Evolutionary conservation across 2,113 vertebrate species (phyloP).

Genomic region (Cyprinodon variegatus): DNA sequence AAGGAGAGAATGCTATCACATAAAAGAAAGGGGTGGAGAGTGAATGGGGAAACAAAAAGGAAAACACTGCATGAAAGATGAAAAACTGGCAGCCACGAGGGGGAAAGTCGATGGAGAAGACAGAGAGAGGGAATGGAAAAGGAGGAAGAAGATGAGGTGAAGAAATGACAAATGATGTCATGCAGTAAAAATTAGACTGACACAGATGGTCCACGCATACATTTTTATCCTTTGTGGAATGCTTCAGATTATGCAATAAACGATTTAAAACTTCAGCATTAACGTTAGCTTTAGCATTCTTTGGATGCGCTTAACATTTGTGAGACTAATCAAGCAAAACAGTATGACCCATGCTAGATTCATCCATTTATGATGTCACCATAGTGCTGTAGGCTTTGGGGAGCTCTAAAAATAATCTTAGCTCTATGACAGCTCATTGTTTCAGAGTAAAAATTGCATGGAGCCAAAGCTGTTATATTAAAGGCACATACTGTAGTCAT

Average conservation of each 20-base stretch:
- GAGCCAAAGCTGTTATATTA: background rate
- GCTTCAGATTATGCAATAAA: background rate
- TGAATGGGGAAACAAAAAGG: constrained; percentile 1
- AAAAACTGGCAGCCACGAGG: background rate
- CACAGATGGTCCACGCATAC: background rate
- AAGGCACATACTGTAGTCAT: no score
- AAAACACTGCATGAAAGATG: background rate
- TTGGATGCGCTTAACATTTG: background rate
- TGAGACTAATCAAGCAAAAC: background rate
- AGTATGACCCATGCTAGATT: background rate
- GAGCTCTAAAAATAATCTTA: background rate
- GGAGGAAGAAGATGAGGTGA: background rate
- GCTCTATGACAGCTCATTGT: background rate
- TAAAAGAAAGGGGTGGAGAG: background rate
- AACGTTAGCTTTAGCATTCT: background rate
- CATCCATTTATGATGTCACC: background rate
- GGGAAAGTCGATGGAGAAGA: background rate
- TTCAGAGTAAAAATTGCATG: background rate
- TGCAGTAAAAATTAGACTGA: constrained; percentile 11
- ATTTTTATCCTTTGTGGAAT: background rate
- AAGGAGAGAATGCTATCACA: constrained; percentile 1
- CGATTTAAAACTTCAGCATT: background rate
- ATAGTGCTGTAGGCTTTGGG: background rate
- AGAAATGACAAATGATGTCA: constrained; percentile 11
- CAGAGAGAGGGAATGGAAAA: background rate